Base-by-base conservation (phyloP, 2,113 vertebrate species). In the Heliornis fulica region DNA sequence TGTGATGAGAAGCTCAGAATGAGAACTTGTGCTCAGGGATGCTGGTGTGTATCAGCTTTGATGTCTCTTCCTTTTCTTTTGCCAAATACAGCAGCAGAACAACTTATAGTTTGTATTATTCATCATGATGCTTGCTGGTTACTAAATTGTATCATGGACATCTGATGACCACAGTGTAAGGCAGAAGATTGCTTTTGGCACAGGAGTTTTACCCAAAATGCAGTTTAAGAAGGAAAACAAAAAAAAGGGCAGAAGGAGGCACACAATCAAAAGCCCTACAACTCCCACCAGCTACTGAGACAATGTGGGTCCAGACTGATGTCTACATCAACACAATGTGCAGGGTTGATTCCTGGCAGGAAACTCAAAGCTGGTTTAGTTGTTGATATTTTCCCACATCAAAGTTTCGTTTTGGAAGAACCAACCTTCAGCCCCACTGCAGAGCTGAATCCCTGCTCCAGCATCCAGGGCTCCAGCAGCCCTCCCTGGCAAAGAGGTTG, bases 391-490 rank as follows among this genome's bases (percentile, higher is more conserved):
- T 66, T 36, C 53, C 32, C 21, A 57, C 13, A 71, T 53, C 28
- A 10, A 25, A 53, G 18, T 26, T 18, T 38, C 13, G 26, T 61
- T 61, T 65, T 74, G 31, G 64, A 65, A 78, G 40, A 82, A 50
- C 31, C 45, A 54, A 1, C 64, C 57, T 34, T 11, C 78, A 54
- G 64, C 41, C 69, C 26, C 36, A 19, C 26, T 19, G 26, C 69
- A 15, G 34, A 16, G 63, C 63, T 46, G 25, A 34, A 29, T 3
- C 40, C 18, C 10, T 7, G 13, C 22, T 32, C 31, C 36, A 13
- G 36, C 1, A 0, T 2, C 13, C 6, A 51, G 25, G 11, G 15
- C 45, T 38, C 51, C 21, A 51, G 3, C 2, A 28, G 36, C 59
- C 7, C 28, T 11, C 50, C 6, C 18, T 18, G 36, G 31, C 57